Percentiles rank a stretch among this genome's conserved stretches.
These are phyloP conservation scores for Epizoanthus rinbou DNA, from an alignment of 92 coral and sea anemone genomes.

Conservation along the genomic window DNA sequence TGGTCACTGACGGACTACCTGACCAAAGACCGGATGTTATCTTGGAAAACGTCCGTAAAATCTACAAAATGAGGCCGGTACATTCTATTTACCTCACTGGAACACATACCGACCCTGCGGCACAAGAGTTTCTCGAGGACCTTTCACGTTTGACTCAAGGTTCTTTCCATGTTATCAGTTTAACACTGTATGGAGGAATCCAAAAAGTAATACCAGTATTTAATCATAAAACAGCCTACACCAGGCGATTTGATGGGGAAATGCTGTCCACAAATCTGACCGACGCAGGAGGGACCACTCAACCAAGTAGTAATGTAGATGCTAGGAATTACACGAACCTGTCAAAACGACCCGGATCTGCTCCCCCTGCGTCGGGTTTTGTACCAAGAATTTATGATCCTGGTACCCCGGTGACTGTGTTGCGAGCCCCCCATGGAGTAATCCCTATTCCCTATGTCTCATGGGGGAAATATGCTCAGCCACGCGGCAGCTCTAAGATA, in stretches of 20 bases:
- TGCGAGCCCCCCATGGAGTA: conserved; percentile 75
- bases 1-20: conserved; percentile 96
- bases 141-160: conserved; percentile 89
- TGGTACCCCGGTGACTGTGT: conserved; percentile 56
- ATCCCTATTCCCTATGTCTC: conserved; percentile 86
- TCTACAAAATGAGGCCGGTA: conserved; percentile 83
- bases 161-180: conserved; percentile 79
- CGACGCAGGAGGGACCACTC: not conserved
- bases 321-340: not conserved
- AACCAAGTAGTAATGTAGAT: conserved; percentile 5
- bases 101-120: conserved; percentile 86
- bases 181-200: conserved; percentile 80
- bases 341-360: conserved; percentile 71
- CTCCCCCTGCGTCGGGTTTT: conserved; percentile 83
- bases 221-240: conserved; percentile 71
- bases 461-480: conserved; percentile 55
- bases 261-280: conserved; percentile 51
- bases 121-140: conserved; percentile 84
- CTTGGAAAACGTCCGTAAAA: conserved; percentile 77
- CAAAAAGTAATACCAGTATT: conserved; percentile 82
- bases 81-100: conserved; percentile 91
- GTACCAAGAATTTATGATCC: conserved; percentile 69
- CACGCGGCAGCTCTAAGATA: conserved; percentile 68
- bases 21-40: conserved; percentile 91
- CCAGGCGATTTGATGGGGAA: conserved; percentile 63